phyloP scores from a whole-genome alignment of 2,888 invertebrate genomes.

The Nudaria mundana region DNA sequence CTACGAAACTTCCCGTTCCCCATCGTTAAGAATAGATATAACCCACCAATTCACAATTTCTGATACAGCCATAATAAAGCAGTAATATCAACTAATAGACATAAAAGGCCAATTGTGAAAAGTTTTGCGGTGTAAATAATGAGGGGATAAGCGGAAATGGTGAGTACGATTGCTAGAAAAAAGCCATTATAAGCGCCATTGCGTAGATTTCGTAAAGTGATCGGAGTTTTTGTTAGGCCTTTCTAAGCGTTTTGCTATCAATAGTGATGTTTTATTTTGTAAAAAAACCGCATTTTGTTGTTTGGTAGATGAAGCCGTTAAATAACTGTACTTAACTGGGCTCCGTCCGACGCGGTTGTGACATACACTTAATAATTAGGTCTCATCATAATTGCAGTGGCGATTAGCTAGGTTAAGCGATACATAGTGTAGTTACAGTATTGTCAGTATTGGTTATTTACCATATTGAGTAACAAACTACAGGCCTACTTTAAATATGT shows the following conservation, averaged over 20 bases:
- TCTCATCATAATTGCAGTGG: no score
- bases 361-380: no score
- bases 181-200: conserved; percentile 31
- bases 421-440: no score
- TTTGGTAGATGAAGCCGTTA: conserved; percentile 1
- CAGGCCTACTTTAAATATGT: no score
- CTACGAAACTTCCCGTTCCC: no score
- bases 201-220: conserved; percentile 45
- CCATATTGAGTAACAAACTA: no score
- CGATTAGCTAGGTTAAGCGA: no score
- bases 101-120: conserved; percentile 35
- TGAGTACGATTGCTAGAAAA: conserved; percentile 26
- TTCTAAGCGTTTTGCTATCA: conserved; percentile 30
- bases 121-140: conserved; percentile 47
- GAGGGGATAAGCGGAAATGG: conserved; percentile 40
- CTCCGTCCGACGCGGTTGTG: no score
- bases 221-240: conserved; percentile 35
- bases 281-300: not conserved
- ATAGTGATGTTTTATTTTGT: conserved; percentile 8
- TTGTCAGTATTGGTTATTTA: no score
- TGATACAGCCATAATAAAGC: conserved; percentile 20
- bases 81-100: conserved; percentile 27
- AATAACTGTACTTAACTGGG: conserved; percentile 4
- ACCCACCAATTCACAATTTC: not conserved
- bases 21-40: no score